Evolutionary conservation across 2,113 vertebrate genomes (phyloP), one percentile per base, ranked within the genome.

Genomic region (Podarcis muralis): DNA sequence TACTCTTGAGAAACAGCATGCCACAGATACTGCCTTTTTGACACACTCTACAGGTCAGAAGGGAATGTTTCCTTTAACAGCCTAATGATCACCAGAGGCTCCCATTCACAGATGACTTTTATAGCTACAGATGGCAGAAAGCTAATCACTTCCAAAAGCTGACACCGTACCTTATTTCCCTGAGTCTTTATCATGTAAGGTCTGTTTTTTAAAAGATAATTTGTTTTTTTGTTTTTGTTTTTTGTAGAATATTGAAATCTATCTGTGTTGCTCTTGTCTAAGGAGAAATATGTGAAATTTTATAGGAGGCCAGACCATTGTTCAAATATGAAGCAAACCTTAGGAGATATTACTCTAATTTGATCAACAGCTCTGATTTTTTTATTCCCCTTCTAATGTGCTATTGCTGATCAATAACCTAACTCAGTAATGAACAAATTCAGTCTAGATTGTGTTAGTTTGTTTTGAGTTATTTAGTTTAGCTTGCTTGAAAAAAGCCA

Each of bases 101-200:
- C 32, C 9, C n/a, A 48, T 43, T 68, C 81, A 27, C 59, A 68
- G 30, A 32, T 32, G n/a, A 20, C 32, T 68, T 35, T 35, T 83
- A 62, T 25, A 35, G 35, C 25, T 25, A 3, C 25, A 37, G 69
- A 65, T 88, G 57, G 57, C 57, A 12, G 30, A 71, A 66, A 77
- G 59, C 18, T 68, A 57, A 78, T 88, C 25, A 23, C 22, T 68
- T 68, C 40, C 78, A 53, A 68, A 4, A 88, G 23, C 7, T 37
- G n/a, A 86, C n/a, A 48, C 43, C 43, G 43, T 25, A 2, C 0
- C 3, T 48, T 0, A 0, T 25, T 20, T 27, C 43, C 76, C 35
- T 11, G 62, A 25, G 71, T 53, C 27, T n/a, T 27, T 53, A 66
- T 57, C 2, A 71, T 57, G 13, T 0, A 2, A 66, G 74, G 6